Conservation (phyloP, 2,888 invertebrate genomes). For the Tetropium fuscum region DNA sequence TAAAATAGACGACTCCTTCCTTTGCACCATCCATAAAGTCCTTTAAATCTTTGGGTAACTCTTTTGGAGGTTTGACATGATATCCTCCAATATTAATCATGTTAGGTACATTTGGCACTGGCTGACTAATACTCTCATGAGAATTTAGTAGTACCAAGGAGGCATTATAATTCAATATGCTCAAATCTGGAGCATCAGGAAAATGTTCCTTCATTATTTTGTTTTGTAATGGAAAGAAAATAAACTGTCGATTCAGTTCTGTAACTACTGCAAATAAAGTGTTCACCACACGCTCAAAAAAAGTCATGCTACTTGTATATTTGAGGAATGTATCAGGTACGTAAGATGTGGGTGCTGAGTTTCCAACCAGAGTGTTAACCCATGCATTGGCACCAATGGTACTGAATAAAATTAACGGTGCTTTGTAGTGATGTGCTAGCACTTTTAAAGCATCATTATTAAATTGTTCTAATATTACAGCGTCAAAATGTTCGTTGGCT, state of each 20-base stretch:
- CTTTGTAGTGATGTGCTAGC: constrained; percentile 58
- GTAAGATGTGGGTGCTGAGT: constrained; percentile 9
- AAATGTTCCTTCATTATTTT: constrained; percentile 50
- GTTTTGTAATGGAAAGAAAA: constrained; percentile 47
- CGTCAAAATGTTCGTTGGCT: constrained; percentile 56
- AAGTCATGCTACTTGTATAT: constrained; percentile 65
- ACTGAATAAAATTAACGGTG: constrained; percentile 61
- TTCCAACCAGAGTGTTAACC: constrained; percentile 48
- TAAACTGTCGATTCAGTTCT: constrained; percentile 39
- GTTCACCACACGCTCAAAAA: constrained; percentile 69
- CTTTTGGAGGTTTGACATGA: constrained; percentile 60
- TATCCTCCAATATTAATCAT: constrained; percentile 71
- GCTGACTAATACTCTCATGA: constrained; percentile 68
- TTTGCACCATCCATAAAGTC: constrained; percentile 67
- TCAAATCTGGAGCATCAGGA: constrained; percentile 50
- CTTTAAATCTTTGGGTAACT: constrained; percentile 64
- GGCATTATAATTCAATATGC: constrained; percentile 48
- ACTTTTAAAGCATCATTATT: constrained; percentile 66
- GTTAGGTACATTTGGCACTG: constrained; percentile 70
- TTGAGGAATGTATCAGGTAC: constrained; percentile 49
- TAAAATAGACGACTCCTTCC: constrained; percentile 62
- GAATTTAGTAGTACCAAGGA: constrained; percentile 56
- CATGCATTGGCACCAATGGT: constrained; percentile 65
- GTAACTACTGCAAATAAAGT: constrained; percentile 53
- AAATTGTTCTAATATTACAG: constrained; percentile 66